phyloP scores from a whole-genome alignment of 2,888 invertebrate species.

The Mamestra brassicae region DNA sequence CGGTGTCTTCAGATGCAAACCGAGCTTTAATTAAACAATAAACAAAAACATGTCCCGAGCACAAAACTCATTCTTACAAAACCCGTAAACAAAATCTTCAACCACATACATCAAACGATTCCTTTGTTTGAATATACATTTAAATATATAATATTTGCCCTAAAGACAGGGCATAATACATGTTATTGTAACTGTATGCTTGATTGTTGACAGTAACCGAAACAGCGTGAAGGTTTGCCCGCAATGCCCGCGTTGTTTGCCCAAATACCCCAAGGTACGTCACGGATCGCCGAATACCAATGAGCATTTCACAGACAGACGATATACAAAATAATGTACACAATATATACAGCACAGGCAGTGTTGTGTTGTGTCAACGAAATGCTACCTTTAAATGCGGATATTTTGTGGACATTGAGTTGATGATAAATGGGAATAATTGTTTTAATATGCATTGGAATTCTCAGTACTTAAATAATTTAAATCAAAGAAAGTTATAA shows the following conservation, averaged over 20 bases:
- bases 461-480: background rate
- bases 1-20: background rate
- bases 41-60: background rate
- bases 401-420: background rate
- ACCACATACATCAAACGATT: slow-evolving; percentile 19
- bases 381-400: background rate
- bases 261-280: slow-evolving; percentile 62
- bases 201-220: slow-evolving; percentile 63
- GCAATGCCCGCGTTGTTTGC: slow-evolving; percentile 61
- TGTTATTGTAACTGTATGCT: slow-evolving; percentile 54
- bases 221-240: slow-evolving; percentile 64
- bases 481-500: background rate
- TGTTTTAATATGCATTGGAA: background rate
- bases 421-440: background rate
- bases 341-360: too few species aligned
- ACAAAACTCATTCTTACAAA: slow-evolving; percentile 1
- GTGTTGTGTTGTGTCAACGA: background rate
- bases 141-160: slow-evolving; percentile 14
- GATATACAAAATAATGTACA: background rate
- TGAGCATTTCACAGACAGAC: slow-evolving; percentile 36
- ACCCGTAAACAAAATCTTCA: slow-evolving; percentile 8
- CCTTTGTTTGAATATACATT: slow-evolving; percentile 28
- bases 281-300: slow-evolving; percentile 59
- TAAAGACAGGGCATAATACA: slow-evolving; percentile 58
- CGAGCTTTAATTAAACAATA: background rate